Percentiles rank a stretch among this genome's conserved stretches.
phyloP scores from a whole-genome alignment of 2,888 invertebrate species.

The Dryocosmus kuriphilus region DNA sequence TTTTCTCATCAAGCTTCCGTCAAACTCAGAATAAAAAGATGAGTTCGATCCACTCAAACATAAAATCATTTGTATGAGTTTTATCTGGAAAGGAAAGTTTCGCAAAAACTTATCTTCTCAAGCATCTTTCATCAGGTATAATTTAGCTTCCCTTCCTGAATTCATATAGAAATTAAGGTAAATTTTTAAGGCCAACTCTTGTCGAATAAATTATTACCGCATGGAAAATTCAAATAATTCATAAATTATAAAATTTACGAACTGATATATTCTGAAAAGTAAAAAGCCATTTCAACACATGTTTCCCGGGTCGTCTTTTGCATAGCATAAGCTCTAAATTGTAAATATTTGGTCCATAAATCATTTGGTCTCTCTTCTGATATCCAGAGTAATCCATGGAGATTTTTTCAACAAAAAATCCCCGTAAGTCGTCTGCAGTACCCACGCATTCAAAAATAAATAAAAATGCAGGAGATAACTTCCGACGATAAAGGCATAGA shows the following conservation, averaged over 20 bases:
- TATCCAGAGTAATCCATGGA: background rate
- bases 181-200: background rate
- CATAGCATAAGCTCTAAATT: background rate
- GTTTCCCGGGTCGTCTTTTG: background rate
- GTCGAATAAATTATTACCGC: background rate
- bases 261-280: no score
- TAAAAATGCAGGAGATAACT: conserved; percentile 10
- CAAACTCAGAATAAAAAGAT: background rate
- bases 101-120: no score
- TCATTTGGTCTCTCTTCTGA: background rate
- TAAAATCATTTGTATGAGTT: background rate
- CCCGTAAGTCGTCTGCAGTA: background rate
- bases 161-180: background rate
- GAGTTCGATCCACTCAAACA: background rate
- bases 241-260: background rate
- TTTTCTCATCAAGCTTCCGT: background rate
- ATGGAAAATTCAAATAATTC: background rate
- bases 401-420: conserved; percentile 2
- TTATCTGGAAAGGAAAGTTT: background rate
- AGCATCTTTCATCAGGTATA: no score
- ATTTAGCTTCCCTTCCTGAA: background rate
- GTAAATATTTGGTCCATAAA: background rate
- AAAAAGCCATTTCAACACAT: background rate
- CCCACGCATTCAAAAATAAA: background rate
- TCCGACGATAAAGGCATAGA: background rate